Conservation (phyloP, 2,113 vertebrate species). For the Jaculus jaculus region DNA sequence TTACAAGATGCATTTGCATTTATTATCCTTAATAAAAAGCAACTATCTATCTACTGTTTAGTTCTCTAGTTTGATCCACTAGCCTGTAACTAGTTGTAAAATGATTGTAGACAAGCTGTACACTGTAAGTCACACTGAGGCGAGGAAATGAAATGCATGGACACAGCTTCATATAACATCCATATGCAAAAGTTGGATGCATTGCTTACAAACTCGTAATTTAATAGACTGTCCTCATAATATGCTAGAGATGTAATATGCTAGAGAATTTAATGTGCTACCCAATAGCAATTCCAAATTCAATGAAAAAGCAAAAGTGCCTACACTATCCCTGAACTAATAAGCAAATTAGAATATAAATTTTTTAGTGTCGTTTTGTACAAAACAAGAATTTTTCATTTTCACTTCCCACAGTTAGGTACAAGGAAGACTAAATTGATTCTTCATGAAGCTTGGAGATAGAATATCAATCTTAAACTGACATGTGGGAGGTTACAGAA, state of each 20-base stretch:
- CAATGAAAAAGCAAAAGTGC: conserved; percentile 52
- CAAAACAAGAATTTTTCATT: background rate
- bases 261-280: conserved; percentile 55
- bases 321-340: conserved; percentile 55
- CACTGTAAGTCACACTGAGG: conserved; percentile 66
- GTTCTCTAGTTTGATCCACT: conserved; percentile 70
- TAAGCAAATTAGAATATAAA: conserved; percentile 42
- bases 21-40: conserved; percentile 77
- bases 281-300: conserved; percentile 62
- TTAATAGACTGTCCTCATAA: conserved; percentile 71
- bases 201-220: conserved; percentile 57
- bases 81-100: conserved; percentile 74
- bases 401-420: background rate
- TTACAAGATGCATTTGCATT: conserved; percentile 74
- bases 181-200: conserved; percentile 68
- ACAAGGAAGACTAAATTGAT: conserved; percentile 26
- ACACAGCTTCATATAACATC: conserved; percentile 78
- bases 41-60: conserved; percentile 66
- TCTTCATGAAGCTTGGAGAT: conserved; percentile 1
- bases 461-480: background rate
- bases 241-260: conserved; percentile 47
- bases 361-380: conserved; percentile 7
- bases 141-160: conserved; percentile 74
- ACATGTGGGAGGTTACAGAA: background rate
- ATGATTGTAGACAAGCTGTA: conserved; percentile 60